Evolutionary conservation across 2,888 invertebrate genomes (phyloP).

Genomic region (Spilosoma lubricipeda): DNA sequence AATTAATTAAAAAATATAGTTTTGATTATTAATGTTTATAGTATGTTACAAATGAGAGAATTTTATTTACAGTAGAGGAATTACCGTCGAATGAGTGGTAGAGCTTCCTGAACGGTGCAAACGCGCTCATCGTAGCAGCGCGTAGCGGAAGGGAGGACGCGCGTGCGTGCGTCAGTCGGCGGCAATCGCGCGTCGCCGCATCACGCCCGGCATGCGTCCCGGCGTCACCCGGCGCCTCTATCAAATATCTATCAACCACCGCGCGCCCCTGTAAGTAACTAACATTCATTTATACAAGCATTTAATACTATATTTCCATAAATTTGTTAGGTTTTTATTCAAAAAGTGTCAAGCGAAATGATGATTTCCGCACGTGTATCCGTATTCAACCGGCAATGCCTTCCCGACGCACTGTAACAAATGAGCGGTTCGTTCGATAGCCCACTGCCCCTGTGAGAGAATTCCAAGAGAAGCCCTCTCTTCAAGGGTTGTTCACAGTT

Average conservation of each 20-base stretch:
- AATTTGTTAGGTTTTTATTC: slow-evolving; percentile 56
- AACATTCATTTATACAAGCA: slow-evolving; percentile 19
- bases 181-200: slow-evolving; percentile 77
- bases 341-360: slow-evolving; percentile 55
- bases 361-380: slow-evolving; percentile 79
- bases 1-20: not conserved
- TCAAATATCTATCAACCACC: slow-evolving; percentile 65
- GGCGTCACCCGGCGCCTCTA: slow-evolving; percentile 58
- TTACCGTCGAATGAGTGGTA: slow-evolving; percentile 29
- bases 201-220: slow-evolving; percentile 75
- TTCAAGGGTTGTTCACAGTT: slow-evolving; percentile 78
- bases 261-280: slow-evolving; percentile 84
- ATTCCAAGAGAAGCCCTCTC: slow-evolving; percentile 63
- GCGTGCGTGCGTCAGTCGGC: slow-evolving; percentile 82
- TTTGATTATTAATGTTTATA: not conserved
- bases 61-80: slow-evolving; percentile 37
- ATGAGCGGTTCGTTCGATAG: slow-evolving; percentile 84
- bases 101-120: slow-evolving; percentile 46
- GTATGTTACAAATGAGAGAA: slow-evolving; percentile 19
- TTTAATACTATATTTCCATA: slow-evolving; percentile 4
- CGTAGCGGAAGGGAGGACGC: slow-evolving; percentile 58
- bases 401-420: slow-evolving; percentile 77
- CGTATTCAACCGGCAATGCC: slow-evolving; percentile 67
- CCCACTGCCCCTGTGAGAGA: slow-evolving; percentile 85
- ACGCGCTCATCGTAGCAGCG: slow-evolving; percentile 58